Conservation (phyloP, 2,888 invertebrate genomes). For the Drosophila kuntzei region DNA sequence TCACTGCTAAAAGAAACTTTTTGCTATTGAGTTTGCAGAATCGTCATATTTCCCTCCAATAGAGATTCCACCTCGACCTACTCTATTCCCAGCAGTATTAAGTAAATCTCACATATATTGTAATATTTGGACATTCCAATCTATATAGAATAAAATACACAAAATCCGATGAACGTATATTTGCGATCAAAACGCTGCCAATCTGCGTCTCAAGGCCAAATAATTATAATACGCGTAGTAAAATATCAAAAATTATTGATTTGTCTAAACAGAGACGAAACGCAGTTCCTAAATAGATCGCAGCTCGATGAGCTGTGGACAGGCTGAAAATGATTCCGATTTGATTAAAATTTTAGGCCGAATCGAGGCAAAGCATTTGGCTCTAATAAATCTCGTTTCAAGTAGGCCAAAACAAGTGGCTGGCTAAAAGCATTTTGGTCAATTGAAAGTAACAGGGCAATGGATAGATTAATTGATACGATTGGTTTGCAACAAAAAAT, state of each 20-base stretch:
- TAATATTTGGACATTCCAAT: slow-evolving; percentile 11
- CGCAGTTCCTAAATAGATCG: slow-evolving; percentile 19
- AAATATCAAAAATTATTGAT: slow-evolving; percentile 41
- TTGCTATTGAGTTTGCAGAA: no score
- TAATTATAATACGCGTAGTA: slow-evolving; percentile 24
- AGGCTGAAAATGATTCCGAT: slow-evolving; percentile 7
- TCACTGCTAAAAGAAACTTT: no score
- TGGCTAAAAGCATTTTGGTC: slow-evolving; percentile 15
- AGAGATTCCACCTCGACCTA: slow-evolving; percentile 1
- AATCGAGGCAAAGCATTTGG: slow-evolving; percentile 2
- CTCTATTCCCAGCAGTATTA: not conserved
- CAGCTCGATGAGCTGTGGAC: slow-evolving; percentile 25
- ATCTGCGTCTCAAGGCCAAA: slow-evolving; percentile 33
- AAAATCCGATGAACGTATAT: slow-evolving; percentile 7
- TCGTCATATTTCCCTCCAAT: no score
- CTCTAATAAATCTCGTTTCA: slow-evolving; percentile 34
- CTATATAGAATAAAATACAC: slow-evolving; percentile 23
- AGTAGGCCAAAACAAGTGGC: slow-evolving; percentile 31
- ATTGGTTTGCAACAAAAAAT: not conserved
- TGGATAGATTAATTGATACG: slow-evolving; percentile 3
- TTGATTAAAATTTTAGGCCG: slow-evolving; percentile 18
- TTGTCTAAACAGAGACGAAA: slow-evolving; percentile 15
- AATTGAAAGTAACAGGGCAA: not conserved
- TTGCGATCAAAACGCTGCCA: slow-evolving; percentile 19
- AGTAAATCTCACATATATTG: not conserved